Conservation (phyloP, 37 sponge, comb jelly and placozoan genomes). For the Tethya wilhelma region DNA sequence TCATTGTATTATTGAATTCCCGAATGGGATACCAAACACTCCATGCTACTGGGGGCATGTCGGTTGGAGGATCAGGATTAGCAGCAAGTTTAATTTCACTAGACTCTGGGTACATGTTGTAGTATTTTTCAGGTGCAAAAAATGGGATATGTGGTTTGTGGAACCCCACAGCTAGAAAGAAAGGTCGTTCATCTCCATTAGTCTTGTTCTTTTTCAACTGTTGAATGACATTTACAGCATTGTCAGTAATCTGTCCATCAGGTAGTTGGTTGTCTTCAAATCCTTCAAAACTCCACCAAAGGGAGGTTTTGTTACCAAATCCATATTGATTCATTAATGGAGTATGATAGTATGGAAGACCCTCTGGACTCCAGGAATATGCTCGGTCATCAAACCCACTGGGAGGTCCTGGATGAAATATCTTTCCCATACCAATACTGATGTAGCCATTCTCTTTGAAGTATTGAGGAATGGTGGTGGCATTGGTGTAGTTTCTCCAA, state of each 20-base stretch:
- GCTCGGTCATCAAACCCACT: slow-evolving; percentile 46
- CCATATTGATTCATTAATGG: background rate
- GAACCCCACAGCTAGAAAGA: slow-evolving; percentile 50
- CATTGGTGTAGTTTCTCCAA: slow-evolving; percentile 49
- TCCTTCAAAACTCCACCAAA: slow-evolving; percentile 17
- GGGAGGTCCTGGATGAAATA: slow-evolving; percentile 54
- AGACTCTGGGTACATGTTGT: slow-evolving; percentile 28
- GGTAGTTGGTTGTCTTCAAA: slow-evolving; percentile 21
- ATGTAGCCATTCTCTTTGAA: slow-evolving; percentile 70
- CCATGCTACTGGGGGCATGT: slow-evolving; percentile 32
- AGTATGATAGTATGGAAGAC: slow-evolving; percentile 33
- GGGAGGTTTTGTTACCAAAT: background rate
- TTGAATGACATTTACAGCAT: slow-evolving; percentile 17
- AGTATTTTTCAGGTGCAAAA: slow-evolving; percentile 27
- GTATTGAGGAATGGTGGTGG: slow-evolving; percentile 63
- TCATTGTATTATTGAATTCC: background rate
- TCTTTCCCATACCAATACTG: slow-evolving; percentile 53
- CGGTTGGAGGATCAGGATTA: slow-evolving; percentile 31
- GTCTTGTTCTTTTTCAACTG: slow-evolving; percentile 19
- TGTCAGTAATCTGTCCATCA: slow-evolving; percentile 55
- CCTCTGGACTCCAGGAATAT: slow-evolving; percentile 69
- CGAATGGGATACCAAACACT: background rate
- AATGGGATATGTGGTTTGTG: slow-evolving; percentile 49
- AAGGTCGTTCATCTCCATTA: slow-evolving; percentile 40
- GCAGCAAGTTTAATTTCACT: slow-evolving; percentile 23